Evolutionary conservation across 2,888 invertebrate species (phyloP), one percentile per base, ranked within the genome.

Genomic region (Idaea biselata): DNA sequence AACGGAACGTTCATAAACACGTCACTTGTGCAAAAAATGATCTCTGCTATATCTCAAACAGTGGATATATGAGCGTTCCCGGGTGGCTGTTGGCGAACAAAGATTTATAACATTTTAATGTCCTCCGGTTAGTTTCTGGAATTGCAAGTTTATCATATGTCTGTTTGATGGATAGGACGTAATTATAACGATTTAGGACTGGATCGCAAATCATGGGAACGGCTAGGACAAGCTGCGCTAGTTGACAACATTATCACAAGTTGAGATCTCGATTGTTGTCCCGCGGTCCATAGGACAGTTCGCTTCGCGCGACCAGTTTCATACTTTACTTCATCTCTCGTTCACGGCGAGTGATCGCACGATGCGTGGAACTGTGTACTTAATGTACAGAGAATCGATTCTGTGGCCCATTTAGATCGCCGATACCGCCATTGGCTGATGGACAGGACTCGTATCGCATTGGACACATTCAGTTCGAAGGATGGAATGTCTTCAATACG

Each of bases 131-230:
- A 72, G 78, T 80, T 80, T 80, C 78, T 73, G 73, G 75, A 78
- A 78, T 81, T 74, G 78, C 75, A 80, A 84, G 82, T 85, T 87
- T 87, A 84, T 88, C 86, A 86, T 88, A 87, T 75, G 86, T 87
- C 89, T 75, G 75, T 83, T 87, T 89, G 91, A 91, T 88, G 83
- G 89, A 89, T 88, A 85, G 86, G 80, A 78, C 78, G 88, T 89
- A 91, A 91, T 92, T 91, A 91, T 88, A 87, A 88, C 79, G 84
- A 88, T 87, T 44, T 91, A 88, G 88, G 89, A 87, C 81, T 86
- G 88, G 85, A 88, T 89, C 85, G 87, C 89, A 89, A 87, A 89
- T 90, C 89, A 90, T 90, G 91, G 84, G 90, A 91, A 89, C 88
- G 81, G 80, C 83, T 85, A 84, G 81, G 87, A 87, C 87, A 86